phyloP scores from a whole-genome alignment of 2,113 vertebrate genomes.

The Ginglymostoma cirratum region DNA sequence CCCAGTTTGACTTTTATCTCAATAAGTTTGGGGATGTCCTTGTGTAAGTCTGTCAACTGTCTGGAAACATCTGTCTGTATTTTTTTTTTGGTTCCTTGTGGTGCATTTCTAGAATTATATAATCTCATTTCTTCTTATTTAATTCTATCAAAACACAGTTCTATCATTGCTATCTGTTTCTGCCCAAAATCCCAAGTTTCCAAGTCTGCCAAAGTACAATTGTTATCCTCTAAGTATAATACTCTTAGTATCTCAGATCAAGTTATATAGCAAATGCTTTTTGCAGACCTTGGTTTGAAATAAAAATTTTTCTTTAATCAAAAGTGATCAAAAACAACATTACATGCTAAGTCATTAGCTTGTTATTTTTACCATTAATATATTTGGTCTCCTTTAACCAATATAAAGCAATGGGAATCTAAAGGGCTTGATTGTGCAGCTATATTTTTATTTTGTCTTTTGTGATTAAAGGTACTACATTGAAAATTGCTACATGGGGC shows the following conservation, averaged over 20 bases:
- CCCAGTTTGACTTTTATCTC: not conserved
- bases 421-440: no score
- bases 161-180: not conserved
- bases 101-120: not conserved
- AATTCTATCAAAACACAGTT: not conserved
- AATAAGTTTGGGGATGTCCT: not conserved
- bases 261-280: not conserved
- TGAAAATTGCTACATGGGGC: no score
- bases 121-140: not conserved
- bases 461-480: no score
- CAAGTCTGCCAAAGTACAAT: not conserved
- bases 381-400: not conserved
- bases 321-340: not conserved
- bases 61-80: not conserved
- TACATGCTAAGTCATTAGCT: not conserved
- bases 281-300: not conserved
- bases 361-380: not conserved
- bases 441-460: no score
- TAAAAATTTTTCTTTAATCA: not conserved
- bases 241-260: not conserved
- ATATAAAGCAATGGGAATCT: not conserved
- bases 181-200: not conserved
- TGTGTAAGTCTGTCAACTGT: not conserved
- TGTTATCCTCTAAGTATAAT: not conserved
- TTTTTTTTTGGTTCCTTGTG: not conserved